phyloP scores from a whole-genome alignment of 2,113 vertebrate species.

The Zosterops pallidus region DNA sequence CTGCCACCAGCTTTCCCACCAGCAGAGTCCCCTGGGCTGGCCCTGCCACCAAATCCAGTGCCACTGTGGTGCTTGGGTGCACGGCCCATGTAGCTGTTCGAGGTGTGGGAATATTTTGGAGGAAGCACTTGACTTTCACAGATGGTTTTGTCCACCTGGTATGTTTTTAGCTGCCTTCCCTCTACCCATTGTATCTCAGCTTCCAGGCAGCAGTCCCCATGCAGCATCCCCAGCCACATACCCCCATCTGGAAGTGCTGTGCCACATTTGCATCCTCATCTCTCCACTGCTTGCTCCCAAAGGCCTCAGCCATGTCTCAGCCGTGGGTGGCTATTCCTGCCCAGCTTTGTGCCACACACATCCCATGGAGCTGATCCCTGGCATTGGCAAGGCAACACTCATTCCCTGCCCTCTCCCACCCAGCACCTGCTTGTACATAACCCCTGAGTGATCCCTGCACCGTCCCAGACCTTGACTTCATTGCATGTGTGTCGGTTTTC shows the following conservation, averaged over 20 bases:
- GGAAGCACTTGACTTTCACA: not conserved
- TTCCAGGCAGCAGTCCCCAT: not conserved
- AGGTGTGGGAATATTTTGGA: not conserved
- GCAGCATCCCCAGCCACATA: not conserved
- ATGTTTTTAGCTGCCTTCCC: not conserved
- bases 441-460: not conserved
- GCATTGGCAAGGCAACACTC: rapidly evolving
- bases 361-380: not conserved
- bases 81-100: not conserved
- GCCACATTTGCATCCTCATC: not conserved
- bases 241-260: not conserved
- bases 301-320: not conserved
- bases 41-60: not conserved
- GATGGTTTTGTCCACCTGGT: not conserved
- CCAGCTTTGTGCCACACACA: not conserved
- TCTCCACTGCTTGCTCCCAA: not conserved
- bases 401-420: not conserved
- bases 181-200: not conserved
- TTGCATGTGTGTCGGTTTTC: constrained; percentile 28
- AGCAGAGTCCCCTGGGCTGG: not conserved
- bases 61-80: not conserved
- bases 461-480: not conserved
- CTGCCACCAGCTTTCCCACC: not conserved
- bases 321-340: not conserved
- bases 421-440: constrained; percentile 48